A percentile compares a stretch with the other conserved stretches of the same genome.
Conservation (phyloP, 2,113 vertebrate species). For the Rhinopithecus roxellana region DNA sequence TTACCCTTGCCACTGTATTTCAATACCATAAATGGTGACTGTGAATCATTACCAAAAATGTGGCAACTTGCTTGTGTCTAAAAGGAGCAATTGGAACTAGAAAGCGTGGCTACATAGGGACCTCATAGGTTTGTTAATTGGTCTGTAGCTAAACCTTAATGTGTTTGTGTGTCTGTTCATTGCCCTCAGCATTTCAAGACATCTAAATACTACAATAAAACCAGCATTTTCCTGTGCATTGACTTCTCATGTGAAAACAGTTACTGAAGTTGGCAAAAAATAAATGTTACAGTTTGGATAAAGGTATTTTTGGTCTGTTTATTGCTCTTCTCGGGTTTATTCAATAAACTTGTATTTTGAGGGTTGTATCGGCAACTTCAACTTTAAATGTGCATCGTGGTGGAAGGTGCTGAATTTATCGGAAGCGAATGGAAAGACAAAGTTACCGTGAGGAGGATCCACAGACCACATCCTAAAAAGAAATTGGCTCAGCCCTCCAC, state of each 20-base stretch:
- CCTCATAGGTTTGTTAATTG: constrained; percentile 80
- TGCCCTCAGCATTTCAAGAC: constrained; percentile 79
- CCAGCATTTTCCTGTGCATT: constrained; percentile 82
- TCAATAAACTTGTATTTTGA: constrained; percentile 85
- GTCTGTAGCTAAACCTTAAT: constrained; percentile 79
- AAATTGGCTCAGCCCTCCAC: background rate
- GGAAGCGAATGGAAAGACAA: background rate
- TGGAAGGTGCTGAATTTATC: background rate
- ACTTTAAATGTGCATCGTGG: constrained; percentile 45
- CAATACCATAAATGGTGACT: constrained; percentile 52
- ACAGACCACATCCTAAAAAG: background rate
- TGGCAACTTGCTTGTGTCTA: constrained; percentile 83
- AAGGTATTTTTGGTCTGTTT: constrained; percentile 81
- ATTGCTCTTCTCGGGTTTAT: constrained; percentile 81
- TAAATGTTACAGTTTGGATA: constrained; percentile 82
- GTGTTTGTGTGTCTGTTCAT: constrained; percentile 80
- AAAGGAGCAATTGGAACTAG: constrained; percentile 78
- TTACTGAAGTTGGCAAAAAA: constrained; percentile 85
- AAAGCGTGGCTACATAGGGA: constrained; percentile 78
- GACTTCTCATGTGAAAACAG: constrained; percentile 83
- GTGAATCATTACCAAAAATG: constrained; percentile 77
- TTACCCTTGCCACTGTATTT: constrained; percentile 77
- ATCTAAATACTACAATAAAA: constrained; percentile 80
- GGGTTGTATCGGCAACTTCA: constrained; percentile 78
- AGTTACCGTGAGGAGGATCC: background rate